phyloP scores from a whole-genome alignment of 2,888 invertebrate species.

The Clitarchus hookeri region DNA sequence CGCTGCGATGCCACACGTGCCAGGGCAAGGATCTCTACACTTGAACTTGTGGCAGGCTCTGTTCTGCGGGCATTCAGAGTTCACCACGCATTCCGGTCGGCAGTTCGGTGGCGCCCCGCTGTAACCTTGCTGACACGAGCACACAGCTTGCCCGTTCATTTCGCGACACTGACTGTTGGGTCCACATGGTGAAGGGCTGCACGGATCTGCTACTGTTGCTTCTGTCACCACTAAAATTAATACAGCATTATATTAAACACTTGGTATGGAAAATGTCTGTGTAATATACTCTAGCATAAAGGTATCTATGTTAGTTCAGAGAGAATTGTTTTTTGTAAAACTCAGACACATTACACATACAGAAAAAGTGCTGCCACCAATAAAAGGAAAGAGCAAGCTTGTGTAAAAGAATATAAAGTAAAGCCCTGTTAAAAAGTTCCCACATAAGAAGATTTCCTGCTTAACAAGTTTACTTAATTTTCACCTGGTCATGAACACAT shows the following conservation, averaged over 20 bases:
- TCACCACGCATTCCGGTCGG: constrained; percentile 51
- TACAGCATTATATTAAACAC: not conserved
- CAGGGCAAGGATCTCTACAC: constrained; percentile 51
- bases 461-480: too few relatives aligned
- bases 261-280: too few relatives aligned
- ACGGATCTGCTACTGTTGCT: constrained; percentile 57
- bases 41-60: constrained; percentile 51
- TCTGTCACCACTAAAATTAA: constrained; percentile 10
- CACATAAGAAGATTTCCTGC: too few relatives aligned
- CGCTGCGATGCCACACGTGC: constrained; percentile 50
- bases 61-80: constrained; percentile 50
- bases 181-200: constrained; percentile 70
- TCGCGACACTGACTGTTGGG: constrained; percentile 67
- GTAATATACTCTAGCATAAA: too few relatives aligned
- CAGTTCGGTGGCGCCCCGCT: constrained; percentile 62
- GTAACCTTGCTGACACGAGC: constrained; percentile 67
- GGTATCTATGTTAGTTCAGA: too few relatives aligned
- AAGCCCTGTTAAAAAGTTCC: too few relatives aligned
- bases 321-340: too few relatives aligned
- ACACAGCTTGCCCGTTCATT: constrained; percentile 64
- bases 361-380: too few relatives aligned
- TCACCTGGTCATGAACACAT: too few relatives aligned
- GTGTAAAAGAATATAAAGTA: too few relatives aligned
- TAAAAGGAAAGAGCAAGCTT: too few relatives aligned
- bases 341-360: too few relatives aligned